A percentile compares a stretch with the other conserved stretches of the same genome.
phyloP scores from a whole-genome alignment of 2,888 invertebrate species.

The Sinopyrophorus schimmeli region DNA sequence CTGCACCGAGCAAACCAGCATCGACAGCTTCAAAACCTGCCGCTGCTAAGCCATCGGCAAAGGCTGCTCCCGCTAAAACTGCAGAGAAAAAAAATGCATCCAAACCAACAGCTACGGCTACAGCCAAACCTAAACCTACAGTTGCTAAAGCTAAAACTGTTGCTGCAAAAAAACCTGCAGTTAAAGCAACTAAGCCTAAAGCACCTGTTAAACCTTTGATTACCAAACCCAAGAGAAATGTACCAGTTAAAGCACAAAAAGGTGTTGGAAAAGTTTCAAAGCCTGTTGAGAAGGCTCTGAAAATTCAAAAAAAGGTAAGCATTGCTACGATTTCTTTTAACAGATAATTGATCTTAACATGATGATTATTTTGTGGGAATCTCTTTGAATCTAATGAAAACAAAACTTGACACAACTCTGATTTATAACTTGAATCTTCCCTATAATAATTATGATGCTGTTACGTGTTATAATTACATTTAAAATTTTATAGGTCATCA shows the following conservation, averaged over 20 bases:
- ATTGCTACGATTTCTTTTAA: too few relatives aligned
- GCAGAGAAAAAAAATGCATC: slow-evolving; percentile 32
- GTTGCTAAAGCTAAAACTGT: slow-evolving; percentile 48
- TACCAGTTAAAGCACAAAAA: slow-evolving; percentile 60
- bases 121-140: slow-evolving; percentile 58
- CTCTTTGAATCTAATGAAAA: too few relatives aligned
- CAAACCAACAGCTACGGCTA: slow-evolving; percentile 50
- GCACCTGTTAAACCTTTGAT: slow-evolving; percentile 46
- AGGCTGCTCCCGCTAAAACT: slow-evolving; percentile 49
- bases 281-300: slow-evolving; percentile 74
- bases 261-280: slow-evolving; percentile 57
- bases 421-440: too few relatives aligned
- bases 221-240: slow-evolving; percentile 57
- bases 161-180: slow-evolving; percentile 53
- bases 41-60: slow-evolving; percentile 48
- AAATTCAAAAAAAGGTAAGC: slow-evolving; percentile 83
- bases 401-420: too few relatives aligned
- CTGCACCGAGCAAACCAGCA: slow-evolving; percentile 49
- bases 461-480: too few relatives aligned
- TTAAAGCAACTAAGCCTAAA: slow-evolving; percentile 44
- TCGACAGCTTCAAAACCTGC: slow-evolving; percentile 51
- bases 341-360: too few relatives aligned
- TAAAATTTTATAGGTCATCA: too few relatives aligned
- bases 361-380: too few relatives aligned
- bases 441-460: too few relatives aligned